These are phyloP conservation scores for Plotosus lineatus DNA, from an alignment of 2,113 vertebrate genomes.

Conservation along the genomic window DNA sequence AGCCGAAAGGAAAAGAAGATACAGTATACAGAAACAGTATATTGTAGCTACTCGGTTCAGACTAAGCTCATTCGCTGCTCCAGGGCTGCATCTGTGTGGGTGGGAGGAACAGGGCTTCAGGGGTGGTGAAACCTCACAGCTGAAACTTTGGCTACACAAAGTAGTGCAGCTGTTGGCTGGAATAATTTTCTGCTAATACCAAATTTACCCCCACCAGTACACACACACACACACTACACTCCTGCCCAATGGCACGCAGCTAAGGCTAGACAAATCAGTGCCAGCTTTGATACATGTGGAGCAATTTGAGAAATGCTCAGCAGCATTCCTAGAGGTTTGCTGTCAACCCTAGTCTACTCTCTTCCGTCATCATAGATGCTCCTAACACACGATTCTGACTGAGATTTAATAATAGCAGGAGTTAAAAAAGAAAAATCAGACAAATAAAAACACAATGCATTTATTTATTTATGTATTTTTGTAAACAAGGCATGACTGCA, in stretches of 20 bases:
- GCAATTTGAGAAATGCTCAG: background rate
- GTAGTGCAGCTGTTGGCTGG: constrained; percentile 51
- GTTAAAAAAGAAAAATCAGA: background rate
- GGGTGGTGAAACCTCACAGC: constrained; percentile 8
- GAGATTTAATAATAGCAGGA: background rate
- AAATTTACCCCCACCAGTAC: constrained; percentile 32
- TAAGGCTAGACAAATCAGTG: constrained; percentile 16
- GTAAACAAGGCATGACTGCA: background rate
- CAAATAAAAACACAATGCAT: too few relatives aligned
- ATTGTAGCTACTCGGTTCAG: background rate
- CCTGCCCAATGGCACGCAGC: background rate
- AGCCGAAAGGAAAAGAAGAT: too few relatives aligned
- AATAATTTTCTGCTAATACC: constrained; percentile 31
- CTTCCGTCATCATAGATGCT: background rate
- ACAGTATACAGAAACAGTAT: background rate
- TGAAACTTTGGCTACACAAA: constrained; percentile 41
- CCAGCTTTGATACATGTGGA: background rate
- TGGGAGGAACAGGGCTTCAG: background rate
- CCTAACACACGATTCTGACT: background rate
- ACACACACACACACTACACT: background rate
- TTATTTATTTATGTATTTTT: background rate
- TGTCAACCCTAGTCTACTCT: background rate
- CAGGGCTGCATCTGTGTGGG: constrained; percentile 3
- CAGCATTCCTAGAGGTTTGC: background rate
- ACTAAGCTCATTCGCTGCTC: too few relatives aligned